These are phyloP conservation scores for Passer montanus DNA, from an alignment of 2,113 vertebrate genomes.

Conservation along the genomic window DNA sequence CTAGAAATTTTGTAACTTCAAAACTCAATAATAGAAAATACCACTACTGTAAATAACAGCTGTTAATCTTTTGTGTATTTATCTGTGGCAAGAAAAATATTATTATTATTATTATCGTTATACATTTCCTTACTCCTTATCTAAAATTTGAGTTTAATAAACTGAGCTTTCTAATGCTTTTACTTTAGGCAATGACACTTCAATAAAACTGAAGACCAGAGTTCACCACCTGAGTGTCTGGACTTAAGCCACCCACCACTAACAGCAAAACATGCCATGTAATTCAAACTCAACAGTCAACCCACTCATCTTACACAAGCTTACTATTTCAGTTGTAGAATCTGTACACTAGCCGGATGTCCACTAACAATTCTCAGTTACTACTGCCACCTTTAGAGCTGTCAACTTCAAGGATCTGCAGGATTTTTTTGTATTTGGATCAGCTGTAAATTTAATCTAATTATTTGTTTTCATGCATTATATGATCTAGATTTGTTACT, in stretches of 20 bases:
- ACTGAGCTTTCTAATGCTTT: neutral
- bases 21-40: neutral
- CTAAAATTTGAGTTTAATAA: neutral
- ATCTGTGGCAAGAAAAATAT: neutral
- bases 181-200: neutral
- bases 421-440: neutral
- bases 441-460: neutral
- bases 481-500: neutral
- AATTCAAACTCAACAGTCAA: neutral
- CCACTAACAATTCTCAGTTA: neutral
- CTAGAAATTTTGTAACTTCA: neutral
- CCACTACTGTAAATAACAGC: neutral
- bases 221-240: neutral
- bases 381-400: neutral
- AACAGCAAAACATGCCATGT: neutral
- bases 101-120: neutral
- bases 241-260: neutral
- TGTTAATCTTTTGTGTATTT: neutral
- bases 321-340: neutral
- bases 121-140: neutral
- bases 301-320: neutral
- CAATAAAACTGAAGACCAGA: neutral
- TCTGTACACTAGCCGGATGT: neutral
- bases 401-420: neutral
- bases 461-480: neutral